phyloP scores from a whole-genome alignment of 2,113 vertebrate species.

The Oncorhynchus mykiss region DNA sequence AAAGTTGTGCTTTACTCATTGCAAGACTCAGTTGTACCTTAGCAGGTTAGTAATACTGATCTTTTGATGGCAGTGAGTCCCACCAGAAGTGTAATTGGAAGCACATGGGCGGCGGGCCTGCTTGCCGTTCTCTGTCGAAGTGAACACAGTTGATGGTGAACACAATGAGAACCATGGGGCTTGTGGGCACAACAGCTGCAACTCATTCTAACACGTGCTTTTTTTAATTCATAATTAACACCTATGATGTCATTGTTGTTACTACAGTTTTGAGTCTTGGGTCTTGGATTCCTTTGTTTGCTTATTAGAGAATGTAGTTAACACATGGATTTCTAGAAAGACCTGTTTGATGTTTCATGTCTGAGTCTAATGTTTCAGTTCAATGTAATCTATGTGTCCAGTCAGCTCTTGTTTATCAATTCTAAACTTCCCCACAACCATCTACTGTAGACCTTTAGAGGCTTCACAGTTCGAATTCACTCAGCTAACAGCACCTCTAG shows the following conservation, averaged over 20 bases:
- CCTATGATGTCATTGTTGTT: not conserved
- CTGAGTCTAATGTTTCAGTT: too few relatives aligned
- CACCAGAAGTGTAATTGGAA: not conserved
- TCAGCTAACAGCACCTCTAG: slow-evolving; percentile 39
- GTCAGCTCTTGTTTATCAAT: slow-evolving; percentile 11
- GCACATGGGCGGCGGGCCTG: slow-evolving; percentile 4
- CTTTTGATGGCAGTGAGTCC: slow-evolving; percentile 6
- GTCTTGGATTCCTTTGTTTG: not conserved
- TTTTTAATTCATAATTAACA: slow-evolving; percentile 11
- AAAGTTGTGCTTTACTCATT: not conserved
- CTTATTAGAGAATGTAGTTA: not conserved
- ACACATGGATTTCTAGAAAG: not conserved
- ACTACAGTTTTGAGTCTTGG: not conserved
- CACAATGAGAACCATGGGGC: not conserved
- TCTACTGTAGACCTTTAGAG: slow-evolving; percentile 16
- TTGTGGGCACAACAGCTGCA: slow-evolving; percentile 21
- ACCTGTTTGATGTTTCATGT: not conserved
- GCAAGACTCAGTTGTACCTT: not conserved
- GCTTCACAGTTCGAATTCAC: slow-evolving; percentile 35
- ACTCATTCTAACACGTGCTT: not conserved
- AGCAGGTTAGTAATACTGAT: not conserved
- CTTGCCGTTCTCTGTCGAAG: not conserved
- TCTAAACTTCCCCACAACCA: slow-evolving; percentile 10
- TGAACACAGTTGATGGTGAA: slow-evolving; percentile 21
- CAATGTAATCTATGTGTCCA: not conserved